Percentiles rank a stretch among this genome's conserved stretches.
phyloP scores from a whole-genome alignment of 2,113 vertebrate genomes.

The Pituophis catenifer region DNA sequence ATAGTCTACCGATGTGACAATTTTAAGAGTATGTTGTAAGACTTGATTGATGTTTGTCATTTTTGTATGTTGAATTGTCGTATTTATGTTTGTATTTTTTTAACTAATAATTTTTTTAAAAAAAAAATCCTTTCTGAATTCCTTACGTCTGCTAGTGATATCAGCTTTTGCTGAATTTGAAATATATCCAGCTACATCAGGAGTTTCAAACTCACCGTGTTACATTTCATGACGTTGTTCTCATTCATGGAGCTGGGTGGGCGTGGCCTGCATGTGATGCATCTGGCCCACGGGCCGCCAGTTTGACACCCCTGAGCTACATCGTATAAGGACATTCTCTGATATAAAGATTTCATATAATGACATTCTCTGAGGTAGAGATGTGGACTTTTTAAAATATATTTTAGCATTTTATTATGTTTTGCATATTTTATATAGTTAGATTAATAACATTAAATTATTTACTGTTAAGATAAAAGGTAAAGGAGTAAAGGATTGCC shows the following conservation, averaged over 20 bases:
- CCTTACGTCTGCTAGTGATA: background rate
- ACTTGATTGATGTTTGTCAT: too few relatives aligned
- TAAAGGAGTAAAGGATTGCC: background rate
- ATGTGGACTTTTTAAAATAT: background rate
- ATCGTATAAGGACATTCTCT: background rate
- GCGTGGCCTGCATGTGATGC: too few relatives aligned
- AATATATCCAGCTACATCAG: background rate
- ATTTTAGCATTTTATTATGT: background rate
- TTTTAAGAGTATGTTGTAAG: too few relatives aligned
- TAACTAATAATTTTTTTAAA: too few relatives aligned
- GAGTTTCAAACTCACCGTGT: too few relatives aligned
- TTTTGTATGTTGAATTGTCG: too few relatives aligned
- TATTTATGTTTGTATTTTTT: too few relatives aligned
- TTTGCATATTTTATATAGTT: background rate
- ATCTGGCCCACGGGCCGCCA: too few relatives aligned
- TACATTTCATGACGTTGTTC: too few relatives aligned
- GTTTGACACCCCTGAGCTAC: background rate
- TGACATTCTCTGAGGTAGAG: background rate
- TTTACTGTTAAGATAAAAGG: background rate
- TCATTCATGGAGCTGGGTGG: too few relatives aligned
- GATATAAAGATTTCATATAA: background rate
- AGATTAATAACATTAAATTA: background rate
- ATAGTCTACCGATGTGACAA: too few relatives aligned
- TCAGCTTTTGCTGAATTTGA: background rate
- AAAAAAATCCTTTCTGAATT: background rate